Percentiles rank a stretch among this genome's conserved stretches.
Evolutionary conservation across 1,140 invertebrate species (phyloP).

Genomic region (Laupala kohalensis): DNA sequence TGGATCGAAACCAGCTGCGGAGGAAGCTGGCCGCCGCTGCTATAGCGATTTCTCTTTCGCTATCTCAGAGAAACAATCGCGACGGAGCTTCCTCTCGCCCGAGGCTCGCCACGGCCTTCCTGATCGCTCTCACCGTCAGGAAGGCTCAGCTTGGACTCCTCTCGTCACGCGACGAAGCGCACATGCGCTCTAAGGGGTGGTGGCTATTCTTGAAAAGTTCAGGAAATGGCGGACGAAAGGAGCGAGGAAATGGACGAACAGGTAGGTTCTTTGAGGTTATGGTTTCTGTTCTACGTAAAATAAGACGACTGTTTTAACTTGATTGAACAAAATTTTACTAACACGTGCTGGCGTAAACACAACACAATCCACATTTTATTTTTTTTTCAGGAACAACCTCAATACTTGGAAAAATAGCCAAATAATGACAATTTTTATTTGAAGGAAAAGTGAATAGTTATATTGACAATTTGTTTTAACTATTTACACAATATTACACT

Average conservation of each 20-base stretch:
- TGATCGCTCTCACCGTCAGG: background rate
- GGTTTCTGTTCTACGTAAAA: background rate
- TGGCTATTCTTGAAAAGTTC: too few relatives aligned
- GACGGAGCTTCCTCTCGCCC: background rate
- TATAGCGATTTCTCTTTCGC: background rate
- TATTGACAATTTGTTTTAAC: constrained; percentile 11
- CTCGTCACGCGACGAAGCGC: background rate
- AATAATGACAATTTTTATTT: constrained; percentile 16
- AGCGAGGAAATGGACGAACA: too few relatives aligned
- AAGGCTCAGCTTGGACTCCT: too few relatives aligned
- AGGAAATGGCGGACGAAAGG: too few relatives aligned
- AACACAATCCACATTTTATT: background rate
- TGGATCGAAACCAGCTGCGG: background rate
- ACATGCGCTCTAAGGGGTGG: background rate
- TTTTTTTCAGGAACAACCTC: constrained; percentile 13
- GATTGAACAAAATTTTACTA: background rate
- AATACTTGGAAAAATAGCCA: constrained; percentile 18
- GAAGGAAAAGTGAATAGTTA: constrained; percentile 10
- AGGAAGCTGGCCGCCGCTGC: too few relatives aligned
- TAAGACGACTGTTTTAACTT: background rate
- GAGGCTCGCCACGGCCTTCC: background rate
- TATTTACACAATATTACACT: constrained; percentile 16
- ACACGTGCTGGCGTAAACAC: background rate
- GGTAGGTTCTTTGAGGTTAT: background rate
- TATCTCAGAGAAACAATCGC: background rate